Percentiles rank a stretch among this genome's conserved stretches.
These are phyloP conservation scores for Psilopsiagon aurifrons DNA, from an alignment of 2,113 vertebrate genomes.

Conservation along the genomic window DNA sequence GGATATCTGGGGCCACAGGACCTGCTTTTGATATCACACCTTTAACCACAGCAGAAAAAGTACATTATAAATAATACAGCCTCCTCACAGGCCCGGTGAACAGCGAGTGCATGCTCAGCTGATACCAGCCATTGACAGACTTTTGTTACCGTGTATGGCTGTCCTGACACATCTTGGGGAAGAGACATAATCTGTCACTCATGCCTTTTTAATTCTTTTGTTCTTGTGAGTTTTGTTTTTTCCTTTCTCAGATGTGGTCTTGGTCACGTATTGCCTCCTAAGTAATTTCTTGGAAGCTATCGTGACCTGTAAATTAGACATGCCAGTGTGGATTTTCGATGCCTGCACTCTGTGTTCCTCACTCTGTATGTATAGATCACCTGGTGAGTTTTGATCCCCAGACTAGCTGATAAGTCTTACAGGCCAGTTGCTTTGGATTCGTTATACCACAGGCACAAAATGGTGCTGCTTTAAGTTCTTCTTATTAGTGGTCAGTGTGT, in stretches of 20 bases:
- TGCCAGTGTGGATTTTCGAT: neutral
- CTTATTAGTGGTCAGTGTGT: neutral
- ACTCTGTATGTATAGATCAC: neutral
- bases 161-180: neutral
- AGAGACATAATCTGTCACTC: neutral
- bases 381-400: neutral
- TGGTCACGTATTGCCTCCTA: neutral
- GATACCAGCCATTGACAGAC: neutral
- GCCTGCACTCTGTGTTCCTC: neutral
- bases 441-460: neutral
- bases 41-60: slow-evolving; percentile 30
- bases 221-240: neutral
- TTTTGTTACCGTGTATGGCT: neutral
- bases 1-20: neutral
- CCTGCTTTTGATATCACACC: slow-evolving; percentile 22
- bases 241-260: neutral
- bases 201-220: neutral
- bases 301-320: neutral
- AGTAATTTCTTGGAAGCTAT: neutral
- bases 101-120: neutral
- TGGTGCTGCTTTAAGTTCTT: neutral
- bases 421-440: neutral
- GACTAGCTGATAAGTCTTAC: neutral
- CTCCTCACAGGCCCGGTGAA: neutral
- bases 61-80: neutral